These are phyloP conservation scores for Muscina levida DNA, from an alignment of 2,888 invertebrate species.

Conservation along the genomic window DNA sequence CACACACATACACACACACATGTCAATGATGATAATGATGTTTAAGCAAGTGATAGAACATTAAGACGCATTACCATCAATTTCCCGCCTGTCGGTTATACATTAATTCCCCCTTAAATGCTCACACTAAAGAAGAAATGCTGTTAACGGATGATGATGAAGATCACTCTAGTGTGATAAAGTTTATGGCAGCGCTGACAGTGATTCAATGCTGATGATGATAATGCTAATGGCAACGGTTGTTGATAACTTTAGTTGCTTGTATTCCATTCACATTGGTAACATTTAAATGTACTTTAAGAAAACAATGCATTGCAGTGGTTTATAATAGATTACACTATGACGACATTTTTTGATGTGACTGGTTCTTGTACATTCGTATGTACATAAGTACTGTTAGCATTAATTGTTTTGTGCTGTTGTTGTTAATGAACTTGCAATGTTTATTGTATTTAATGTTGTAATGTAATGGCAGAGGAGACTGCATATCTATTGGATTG, in stretches of 20 bases:
- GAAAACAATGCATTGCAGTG: too few species aligned
- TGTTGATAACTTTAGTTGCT: background rate
- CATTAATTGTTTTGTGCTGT: too few species aligned
- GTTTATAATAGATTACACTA: background rate
- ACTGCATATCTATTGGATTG: too few species aligned
- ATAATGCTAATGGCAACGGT: constrained; percentile 7
- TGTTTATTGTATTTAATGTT: too few species aligned
- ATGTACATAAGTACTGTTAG: background rate
- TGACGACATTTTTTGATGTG: background rate
- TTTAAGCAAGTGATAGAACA: background rate
- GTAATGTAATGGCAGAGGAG: too few species aligned
- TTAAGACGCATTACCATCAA: too few species aligned
- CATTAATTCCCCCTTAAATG: too few species aligned
- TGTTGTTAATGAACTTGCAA: too few species aligned
- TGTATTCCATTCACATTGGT: background rate
- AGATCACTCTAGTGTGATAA: background rate
- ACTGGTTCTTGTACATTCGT: background rate
- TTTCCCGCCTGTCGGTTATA: too few species aligned
- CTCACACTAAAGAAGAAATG: too few species aligned
- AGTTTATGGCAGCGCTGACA: background rate
- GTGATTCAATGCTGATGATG: too few species aligned
- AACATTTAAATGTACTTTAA: constrained; percentile 4
- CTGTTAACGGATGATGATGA: background rate
- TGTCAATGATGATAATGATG: background rate
- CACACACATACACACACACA: background rate